Base-by-base conservation (phyloP, 37 sponge, comb jelly and placozoan species). In the Eunapius fragilis region DNA sequence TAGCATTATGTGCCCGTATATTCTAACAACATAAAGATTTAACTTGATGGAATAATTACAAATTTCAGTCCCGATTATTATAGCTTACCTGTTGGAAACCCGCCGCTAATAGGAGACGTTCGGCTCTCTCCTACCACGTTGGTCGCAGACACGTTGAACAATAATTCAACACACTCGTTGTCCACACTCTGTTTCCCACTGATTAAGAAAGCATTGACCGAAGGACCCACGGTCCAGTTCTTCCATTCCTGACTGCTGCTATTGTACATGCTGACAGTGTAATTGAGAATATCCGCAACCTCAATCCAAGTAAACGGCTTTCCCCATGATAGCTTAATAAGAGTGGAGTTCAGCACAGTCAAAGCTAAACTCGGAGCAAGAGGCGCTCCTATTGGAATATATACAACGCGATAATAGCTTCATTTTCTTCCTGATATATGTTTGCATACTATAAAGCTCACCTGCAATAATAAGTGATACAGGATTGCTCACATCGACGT, bases 291-390 rank as follows among this genome's bases (percentile, higher is more conserved):
- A 9, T 45, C 9, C 0, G 82, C 71, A 45, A 38, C 69, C 25
- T 35, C 68, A 2, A 27, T 28, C 82, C 82, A 81, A 0, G 82
- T 70, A 71, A 81, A 81, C 1, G 82, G 82, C 11, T 68, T 27
- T 5, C 32, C 71, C 82, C 82, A 81, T 70, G 70, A 69, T n/a
- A 81, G 68, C 23, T 12, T 14, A 24, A 81, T 6, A 7, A 22
- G 10, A 2, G 82, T 70, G 19, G 82, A 37, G 35, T 35, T 81
- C 27, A 81, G n/a, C 14, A 70, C 25, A 23, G 12, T 25, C 37
- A 81, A 22, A 25, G 23, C 31, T 70, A 71, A 71, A 19, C 11
- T 23, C 22, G 82, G 82, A 10, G 82, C 0, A 0, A 70, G 37
- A 34, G 82, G 70, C 10, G 71, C 37, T 70, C 70, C 82, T 81